Evolutionary conservation across 2,113 vertebrate genomes (phyloP), one percentile per base, ranked within the genome.

Genomic region (Ancistrus triradiatus): DNA sequence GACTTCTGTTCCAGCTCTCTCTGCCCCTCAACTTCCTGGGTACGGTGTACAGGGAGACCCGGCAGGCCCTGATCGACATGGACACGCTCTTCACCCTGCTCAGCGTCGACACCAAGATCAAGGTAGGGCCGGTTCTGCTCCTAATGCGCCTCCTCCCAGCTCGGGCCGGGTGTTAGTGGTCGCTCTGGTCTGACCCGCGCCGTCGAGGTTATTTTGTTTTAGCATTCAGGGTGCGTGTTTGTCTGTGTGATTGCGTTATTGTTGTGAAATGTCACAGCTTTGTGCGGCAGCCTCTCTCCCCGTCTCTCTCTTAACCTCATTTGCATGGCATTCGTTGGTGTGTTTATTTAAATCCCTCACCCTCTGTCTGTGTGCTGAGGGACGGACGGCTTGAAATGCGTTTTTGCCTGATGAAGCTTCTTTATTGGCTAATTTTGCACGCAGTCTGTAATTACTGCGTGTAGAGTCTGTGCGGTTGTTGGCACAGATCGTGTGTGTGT

Each of bases 61-160:
- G 95, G 68, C 96, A 99, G 88, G 95, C 96, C 2, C 91, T 99
- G 35, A 97, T 98, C 63, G 96, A 99, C 80, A 99, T 99, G 96
- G 92, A 99, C 78, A 93, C 91, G 31, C 87, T 99, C 65, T 99
- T 99, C 79, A 95, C 93, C 0, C 88, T 99, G 66, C 93, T 99
- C 73, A 95, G 79, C 47, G 74, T 98, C 48, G 89, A 98, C 83
- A 91, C 94, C 38, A 95, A 86, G 82, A 97, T 99, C 81, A 99
- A 98, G 92, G 96, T 98, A n/a, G n/a, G 37, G n/a, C n/a, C 6
- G 7, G 11, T 4, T 31, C 27, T 38, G 35, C 4, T n/a, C n/a
- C n/a, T n/a, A n/a, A n/a, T n/a, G n/a, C n/a, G n/a, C n/a, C n/a
- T n/a, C n/a, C n/a, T n/a, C n/a, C n/a, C n/a, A n/a, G n/a, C n/a